Evolutionary conservation across 2,797 vertebrate genomes (phyloP), one percentile per base, ranked within the genome.

Genomic region (Premnoplex brunnescens): DNA sequence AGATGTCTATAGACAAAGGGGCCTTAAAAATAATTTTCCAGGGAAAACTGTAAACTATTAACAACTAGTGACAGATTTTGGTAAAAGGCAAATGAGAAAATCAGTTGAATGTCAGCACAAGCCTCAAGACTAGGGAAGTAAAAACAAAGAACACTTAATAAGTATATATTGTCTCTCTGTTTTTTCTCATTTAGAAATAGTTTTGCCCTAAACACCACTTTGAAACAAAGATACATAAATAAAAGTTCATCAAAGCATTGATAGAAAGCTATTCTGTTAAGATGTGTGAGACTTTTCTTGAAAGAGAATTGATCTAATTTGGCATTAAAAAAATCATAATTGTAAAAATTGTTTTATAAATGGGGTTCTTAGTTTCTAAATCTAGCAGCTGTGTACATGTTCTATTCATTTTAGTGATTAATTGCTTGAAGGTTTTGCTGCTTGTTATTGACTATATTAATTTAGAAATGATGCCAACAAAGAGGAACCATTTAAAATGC

Each of bases 41-140:
- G 26, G 28, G 69, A 69, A 92, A 95, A 87, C 63, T 56, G 36
- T 94, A 89, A 97, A 95, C 63, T 81, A 80, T 92, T 96, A 93
- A 94, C 20, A 8, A 71, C 12, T 82, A 34, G 48, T 41, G 66
- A 39, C 54, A 91, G 30, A 71, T 46, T 87, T 52, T 22, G 9
- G 86, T 89, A 92, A 62, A 83, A 63, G 7, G 71, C 62, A 69
- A 97, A 95, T 77, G 44, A 79, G 28, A 93, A 95, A 82, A 83
- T 96, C 62, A 95, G 30, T 46, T 79, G 39, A 93, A 44, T n/a
- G 18, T 44, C 22, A 83, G 30, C 24, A 82, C 72, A 91, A 82
- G 10, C 3, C 17, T 79, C 17, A 46, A 75, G 23, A 91, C 27
- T 14, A 39, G 6, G 6, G 5, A 93, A 83, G 14, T 43, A 44